Conservation (phyloP, 2,888 invertebrate genomes). For the Corbicula japonica region DNA sequence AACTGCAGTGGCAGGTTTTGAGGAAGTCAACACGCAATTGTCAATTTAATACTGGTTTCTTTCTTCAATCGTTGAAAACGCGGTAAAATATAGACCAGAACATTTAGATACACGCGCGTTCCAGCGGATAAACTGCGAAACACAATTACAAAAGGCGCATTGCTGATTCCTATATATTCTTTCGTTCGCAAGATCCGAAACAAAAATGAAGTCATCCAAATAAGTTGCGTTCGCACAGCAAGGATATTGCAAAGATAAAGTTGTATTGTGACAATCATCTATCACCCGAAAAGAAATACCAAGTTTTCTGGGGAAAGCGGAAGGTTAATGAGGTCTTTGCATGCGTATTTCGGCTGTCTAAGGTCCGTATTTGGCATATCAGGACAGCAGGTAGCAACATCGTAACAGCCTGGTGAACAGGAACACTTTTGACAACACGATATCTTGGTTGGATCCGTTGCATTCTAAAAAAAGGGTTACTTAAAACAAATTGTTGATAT, state of each 20-base stretch:
- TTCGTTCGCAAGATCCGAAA: not conserved
- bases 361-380: not conserved
- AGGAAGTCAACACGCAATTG: not conserved
- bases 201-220: not conserved
- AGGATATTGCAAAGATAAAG: not conserved
- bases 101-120: not conserved
- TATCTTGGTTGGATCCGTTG: no score
- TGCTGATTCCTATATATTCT: not conserved
- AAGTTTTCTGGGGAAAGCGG: no score
- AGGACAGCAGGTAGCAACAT: constrained; percentile 1
- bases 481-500: no score
- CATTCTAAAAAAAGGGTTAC: no score
- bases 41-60: not conserved
- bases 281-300: not conserved
- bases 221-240: not conserved
- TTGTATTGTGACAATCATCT: not conserved
- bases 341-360: not conserved
- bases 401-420: constrained; percentile 1
- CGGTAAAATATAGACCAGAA: not conserved
- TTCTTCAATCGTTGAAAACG: no score
- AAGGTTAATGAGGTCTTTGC: not conserved
- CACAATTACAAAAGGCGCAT: not conserved
- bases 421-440: constrained; percentile 16
- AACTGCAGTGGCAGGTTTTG: not conserved
- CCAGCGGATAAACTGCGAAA: no score